phyloP scores from a whole-genome alignment of 2,113 vertebrate species.

The Petrocephalus microphthalmus region DNA sequence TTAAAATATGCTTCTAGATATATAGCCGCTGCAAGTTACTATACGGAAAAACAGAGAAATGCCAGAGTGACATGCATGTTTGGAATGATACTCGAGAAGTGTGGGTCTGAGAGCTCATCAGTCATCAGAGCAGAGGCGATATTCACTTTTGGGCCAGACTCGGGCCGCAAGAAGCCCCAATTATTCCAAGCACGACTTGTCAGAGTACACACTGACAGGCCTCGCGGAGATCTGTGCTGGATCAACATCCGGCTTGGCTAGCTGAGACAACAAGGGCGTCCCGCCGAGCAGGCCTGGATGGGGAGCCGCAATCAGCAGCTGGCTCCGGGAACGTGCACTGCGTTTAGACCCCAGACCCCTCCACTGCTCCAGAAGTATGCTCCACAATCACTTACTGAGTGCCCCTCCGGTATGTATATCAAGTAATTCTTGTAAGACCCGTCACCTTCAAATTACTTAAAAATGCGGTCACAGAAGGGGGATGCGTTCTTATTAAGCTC shows the following conservation, averaged over 20 bases:
- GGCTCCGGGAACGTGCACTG: not conserved
- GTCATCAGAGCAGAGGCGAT: not conserved
- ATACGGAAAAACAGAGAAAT: not conserved
- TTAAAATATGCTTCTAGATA: not conserved
- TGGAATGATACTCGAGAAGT: not conserved
- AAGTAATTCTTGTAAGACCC: slow-evolving; percentile 26
- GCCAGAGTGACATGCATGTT: not conserved
- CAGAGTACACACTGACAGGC: slow-evolving; percentile 9
- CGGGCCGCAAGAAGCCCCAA: not conserved
- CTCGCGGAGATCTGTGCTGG: not conserved
- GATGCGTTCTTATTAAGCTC: not conserved
- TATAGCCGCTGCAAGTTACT: not conserved
- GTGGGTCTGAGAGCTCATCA: not conserved
- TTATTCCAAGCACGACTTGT: not conserved
- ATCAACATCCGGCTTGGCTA: slow-evolving; percentile 9
- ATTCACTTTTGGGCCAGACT: not conserved
- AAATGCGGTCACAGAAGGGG: not conserved
- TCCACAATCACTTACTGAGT: not conserved
- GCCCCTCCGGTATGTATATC: slow-evolving; percentile 8
- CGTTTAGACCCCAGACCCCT: not conserved
- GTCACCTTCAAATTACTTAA: not conserved
- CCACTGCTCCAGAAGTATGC: not conserved
- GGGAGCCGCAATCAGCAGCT: not conserved
- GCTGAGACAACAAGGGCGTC: slow-evolving; percentile 4
- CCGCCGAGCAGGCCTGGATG: not conserved